A percentile compares a stretch with the other conserved stretches of the same genome.
Evolutionary conservation across 1,140 invertebrate species (phyloP).

Genomic region (Calycopis cecrops): DNA sequence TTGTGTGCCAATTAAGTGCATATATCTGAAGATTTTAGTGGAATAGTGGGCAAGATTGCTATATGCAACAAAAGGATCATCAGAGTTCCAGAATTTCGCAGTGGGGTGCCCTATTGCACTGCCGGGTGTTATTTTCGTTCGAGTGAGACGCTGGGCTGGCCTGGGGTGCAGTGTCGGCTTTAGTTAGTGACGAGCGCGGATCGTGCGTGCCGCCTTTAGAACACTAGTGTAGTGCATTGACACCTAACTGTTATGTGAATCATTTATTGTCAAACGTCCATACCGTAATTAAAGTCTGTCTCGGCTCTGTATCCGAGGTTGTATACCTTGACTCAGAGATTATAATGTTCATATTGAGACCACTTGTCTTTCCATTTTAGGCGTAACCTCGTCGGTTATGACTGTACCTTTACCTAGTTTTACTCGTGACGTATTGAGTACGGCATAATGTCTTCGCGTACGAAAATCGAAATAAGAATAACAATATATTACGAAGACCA

Average conservation of each 20-base stretch:
- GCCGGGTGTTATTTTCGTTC: slow-evolving; percentile 68
- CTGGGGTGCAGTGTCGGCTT: slow-evolving; percentile 53
- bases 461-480: slow-evolving; percentile 74
- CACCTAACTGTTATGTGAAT: slow-evolving; percentile 67
- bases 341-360: slow-evolving; percentile 53
- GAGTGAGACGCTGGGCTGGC: slow-evolving; percentile 46
- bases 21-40: neutral
- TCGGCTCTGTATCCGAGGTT: slow-evolving; percentile 53
- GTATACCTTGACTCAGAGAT: slow-evolving; percentile 64
- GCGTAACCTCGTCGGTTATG: slow-evolving; percentile 51
- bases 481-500: slow-evolving; percentile 76
- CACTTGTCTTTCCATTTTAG: slow-evolving; percentile 60
- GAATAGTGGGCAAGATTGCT: neutral
- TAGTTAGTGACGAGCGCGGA: slow-evolving; percentile 52
- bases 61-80: slow-evolving; percentile 11
- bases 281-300: slow-evolving; percentile 54
- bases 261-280: slow-evolving; percentile 53
- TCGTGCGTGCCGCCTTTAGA: slow-evolving; percentile 46
- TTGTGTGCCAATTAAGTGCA: slow-evolving; percentile 18
- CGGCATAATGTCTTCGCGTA: slow-evolving; percentile 67
- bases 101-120: slow-evolving; percentile 57
- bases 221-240: slow-evolving; percentile 67
- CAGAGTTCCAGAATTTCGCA: slow-evolving; percentile 46
- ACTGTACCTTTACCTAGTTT: slow-evolving; percentile 60
- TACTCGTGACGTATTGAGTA: slow-evolving; percentile 41